Conservation (phyloP, 2,888 invertebrate genomes). For the Pristionchus fissidentatus region DNA sequence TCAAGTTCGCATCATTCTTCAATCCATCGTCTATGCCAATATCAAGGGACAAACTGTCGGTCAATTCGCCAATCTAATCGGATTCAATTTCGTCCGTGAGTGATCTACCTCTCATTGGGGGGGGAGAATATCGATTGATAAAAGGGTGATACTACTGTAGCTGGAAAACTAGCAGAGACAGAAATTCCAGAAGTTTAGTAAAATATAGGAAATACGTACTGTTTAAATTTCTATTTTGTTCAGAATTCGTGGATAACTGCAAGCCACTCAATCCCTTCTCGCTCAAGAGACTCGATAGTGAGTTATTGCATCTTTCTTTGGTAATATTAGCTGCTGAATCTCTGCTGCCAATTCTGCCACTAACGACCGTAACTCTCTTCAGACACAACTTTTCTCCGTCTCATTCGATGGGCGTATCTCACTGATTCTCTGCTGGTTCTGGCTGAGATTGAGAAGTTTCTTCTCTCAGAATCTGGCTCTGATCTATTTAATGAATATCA, state of each 20-base stretch:
- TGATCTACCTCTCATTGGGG: neutral
- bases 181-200: too few relatives aligned
- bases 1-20: constrained; percentile 38
- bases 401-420: constrained; percentile 23
- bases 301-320: neutral
- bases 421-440: constrained; percentile 18
- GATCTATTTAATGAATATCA: constrained; percentile 34
- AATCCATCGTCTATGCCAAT: constrained; percentile 10
- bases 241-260: constrained; percentile 34
- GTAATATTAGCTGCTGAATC: neutral
- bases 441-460: constrained; percentile 19
- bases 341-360: neutral
- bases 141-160: too few relatives aligned
- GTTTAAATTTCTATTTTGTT: neutral
- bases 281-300: neutral
- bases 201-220: too few relatives aligned
- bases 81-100: constrained; percentile 32
- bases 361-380: neutral
- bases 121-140: neutral
- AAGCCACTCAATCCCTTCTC: constrained; percentile 8
- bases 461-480: neutral
- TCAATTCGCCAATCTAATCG: constrained; percentile 1
- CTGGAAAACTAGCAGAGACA: neutral
- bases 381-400: constrained; percentile 24
- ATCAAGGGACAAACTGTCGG: constrained; percentile 22